Conservation (phyloP, 2,113 vertebrate species). For the Pteropus alecto region DNA sequence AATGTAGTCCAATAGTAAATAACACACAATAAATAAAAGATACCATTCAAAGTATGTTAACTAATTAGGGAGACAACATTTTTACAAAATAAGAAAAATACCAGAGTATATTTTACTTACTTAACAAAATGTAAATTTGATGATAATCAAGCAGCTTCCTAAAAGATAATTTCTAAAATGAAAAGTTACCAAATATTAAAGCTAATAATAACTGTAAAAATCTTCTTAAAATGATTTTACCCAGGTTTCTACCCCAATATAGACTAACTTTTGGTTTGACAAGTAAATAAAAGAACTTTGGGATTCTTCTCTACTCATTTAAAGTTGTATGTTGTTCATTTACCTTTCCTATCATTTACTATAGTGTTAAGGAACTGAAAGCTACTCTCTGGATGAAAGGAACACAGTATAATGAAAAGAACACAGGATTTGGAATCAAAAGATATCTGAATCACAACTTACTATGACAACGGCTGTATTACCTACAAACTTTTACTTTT, state of each 20-base stretch:
- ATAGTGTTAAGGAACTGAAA: background rate
- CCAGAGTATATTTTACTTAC: background rate
- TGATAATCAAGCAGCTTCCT: background rate
- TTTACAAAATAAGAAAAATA: conserved; percentile 45
- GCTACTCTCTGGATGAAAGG: background rate
- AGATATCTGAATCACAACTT: background rate
- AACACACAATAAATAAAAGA: conserved; percentile 11
- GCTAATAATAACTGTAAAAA: background rate
- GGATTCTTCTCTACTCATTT: background rate
- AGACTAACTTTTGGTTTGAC: conserved; percentile 19
- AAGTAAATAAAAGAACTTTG: background rate
- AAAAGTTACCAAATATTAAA: conserved; percentile 5
- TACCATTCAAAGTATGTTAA: background rate
- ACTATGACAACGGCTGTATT: background rate
- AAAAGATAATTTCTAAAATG: conserved; percentile 45
- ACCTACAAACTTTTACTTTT: conserved; percentile 23
- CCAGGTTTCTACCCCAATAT: background rate
- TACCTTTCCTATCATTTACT: background rate
- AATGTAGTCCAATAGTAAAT: background rate
- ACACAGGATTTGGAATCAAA: background rate
- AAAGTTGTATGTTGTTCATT: background rate
- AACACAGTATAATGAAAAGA: background rate
- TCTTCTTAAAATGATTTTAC: background rate
- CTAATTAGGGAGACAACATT: background rate
- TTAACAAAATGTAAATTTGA: conserved; percentile 22